phyloP scores from a whole-genome alignment of 2,797 vertebrate genomes.

The Sebastolobus altivelis region DNA sequence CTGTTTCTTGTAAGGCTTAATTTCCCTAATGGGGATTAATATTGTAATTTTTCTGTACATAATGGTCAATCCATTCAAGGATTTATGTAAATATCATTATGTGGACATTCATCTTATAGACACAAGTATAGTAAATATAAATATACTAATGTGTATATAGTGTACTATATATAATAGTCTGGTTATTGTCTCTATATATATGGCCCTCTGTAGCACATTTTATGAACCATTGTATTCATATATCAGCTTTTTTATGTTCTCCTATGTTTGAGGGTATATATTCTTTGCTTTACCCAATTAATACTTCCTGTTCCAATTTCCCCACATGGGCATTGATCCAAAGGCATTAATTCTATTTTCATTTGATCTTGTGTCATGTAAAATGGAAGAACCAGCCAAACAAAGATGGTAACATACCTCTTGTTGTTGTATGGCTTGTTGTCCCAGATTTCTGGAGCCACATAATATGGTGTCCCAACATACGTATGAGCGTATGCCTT shows the following conservation, averaged over 20 bases:
- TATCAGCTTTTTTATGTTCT: not conserved
- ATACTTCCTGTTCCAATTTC: conserved; percentile 1
- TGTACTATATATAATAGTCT: too few species aligned
- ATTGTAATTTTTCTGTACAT: not conserved
- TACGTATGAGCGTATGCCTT: conserved; percentile 89
- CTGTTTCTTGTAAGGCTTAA: not conserved
- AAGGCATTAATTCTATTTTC: not conserved
- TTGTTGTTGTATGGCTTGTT: conserved; percentile 96
- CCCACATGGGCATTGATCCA: not conserved
- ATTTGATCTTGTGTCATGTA: not conserved
- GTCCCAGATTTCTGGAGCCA: conserved; percentile 97
- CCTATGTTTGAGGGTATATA: not conserved
- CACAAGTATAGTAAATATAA: too few species aligned
- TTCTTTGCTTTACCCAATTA: not conserved
- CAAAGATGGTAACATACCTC: conserved; percentile 83
- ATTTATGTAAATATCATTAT: not conserved
- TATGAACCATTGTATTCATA: not conserved
- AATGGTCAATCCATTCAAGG: not conserved
- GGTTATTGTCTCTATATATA: not conserved
- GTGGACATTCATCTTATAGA: not conserved
- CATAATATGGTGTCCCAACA: conserved; percentile 95
- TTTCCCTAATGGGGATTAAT: not conserved
- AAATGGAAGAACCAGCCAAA: not conserved
- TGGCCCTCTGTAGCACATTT: not conserved
- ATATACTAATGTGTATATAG: not conserved